Evolutionary conservation across 2,797 vertebrate species (phyloP), one percentile per base, ranked within the genome.

Genomic region (Rhyacichthys aspro): DNA sequence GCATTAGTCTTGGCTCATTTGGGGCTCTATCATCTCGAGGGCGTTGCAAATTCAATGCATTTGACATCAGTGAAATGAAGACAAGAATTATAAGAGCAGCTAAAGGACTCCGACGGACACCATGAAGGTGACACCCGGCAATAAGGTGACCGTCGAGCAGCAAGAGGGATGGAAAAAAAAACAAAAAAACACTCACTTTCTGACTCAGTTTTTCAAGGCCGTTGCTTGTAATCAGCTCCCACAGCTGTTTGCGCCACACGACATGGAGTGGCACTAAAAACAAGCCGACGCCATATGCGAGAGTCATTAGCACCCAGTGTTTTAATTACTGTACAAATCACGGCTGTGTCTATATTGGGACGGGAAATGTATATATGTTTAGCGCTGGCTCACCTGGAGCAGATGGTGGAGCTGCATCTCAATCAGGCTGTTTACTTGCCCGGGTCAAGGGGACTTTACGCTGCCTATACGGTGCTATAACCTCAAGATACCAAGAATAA

Each of bases 281-380:
- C 63, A 69, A 67, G 58, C 70, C 57, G 50, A 56, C 58, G 23
- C 76, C 86, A 85, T 84, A 81, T 84, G 86, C 60, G 70, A 17
- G 52, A 68, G 72, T 70, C 58, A 82, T 87, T 81, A 83, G 68
- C 11, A 48, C 53, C 74, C 60, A 70, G 5, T 67, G 72, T 63
- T 84, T 85, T 78, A 85, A 82, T 85, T 80, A 85, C 76, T 63
- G 67, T 71, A 81, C 75, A 82, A 82, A 80, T 76, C 67, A 60
- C 49, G 34, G 6, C 18, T n/a, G 70, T 64, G 70, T 66, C 63
- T 44, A 38, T 52, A 38, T 42, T n/a, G 63, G 43, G 69, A 55
- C 3, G 45, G 43, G 50, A 57, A 58, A 56, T 3, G 47, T 54
- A 61, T 10, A 65, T 42, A 63, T 34, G 28, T 9, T 43, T 37